phyloP scores from a whole-genome alignment of 2,888 invertebrate species.

The Ectemnius lituratus region DNA sequence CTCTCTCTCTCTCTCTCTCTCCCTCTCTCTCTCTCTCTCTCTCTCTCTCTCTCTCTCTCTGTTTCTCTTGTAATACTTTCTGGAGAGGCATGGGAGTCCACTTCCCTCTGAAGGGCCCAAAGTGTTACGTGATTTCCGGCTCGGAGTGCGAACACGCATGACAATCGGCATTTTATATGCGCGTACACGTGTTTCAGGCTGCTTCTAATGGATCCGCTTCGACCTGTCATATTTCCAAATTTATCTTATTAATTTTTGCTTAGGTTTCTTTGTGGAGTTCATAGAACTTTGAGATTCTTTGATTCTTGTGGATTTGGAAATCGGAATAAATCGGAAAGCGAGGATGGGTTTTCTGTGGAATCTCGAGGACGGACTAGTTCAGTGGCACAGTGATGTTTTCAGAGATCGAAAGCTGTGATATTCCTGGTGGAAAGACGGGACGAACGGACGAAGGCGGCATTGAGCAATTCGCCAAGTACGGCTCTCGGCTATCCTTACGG shows the following conservation, averaged over 20 bases:
- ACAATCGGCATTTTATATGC: constrained; percentile 53
- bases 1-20: no score
- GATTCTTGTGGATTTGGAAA: no score
- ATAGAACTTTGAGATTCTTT: no score
- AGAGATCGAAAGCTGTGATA: constrained; percentile 51
- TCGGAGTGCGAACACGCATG: constrained; percentile 53
- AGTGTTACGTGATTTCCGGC: constrained; percentile 62
- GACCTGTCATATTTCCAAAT: no score
- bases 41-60: no score
- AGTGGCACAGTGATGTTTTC: constrained; percentile 16
- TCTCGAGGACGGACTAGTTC: no score
- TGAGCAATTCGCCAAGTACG: constrained; percentile 74
- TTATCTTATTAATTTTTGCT: no score
- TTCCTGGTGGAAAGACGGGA: constrained; percentile 45
- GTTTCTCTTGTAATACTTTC: constrained; percentile 37
- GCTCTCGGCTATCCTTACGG: constrained; percentile 50
- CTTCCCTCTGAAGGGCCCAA: constrained; percentile 53
- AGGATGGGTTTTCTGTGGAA: no score
- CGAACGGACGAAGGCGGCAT: constrained; percentile 50
- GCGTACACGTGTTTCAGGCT: constrained; percentile 42
- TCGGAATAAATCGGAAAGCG: no score
- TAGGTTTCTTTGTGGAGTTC: no score
- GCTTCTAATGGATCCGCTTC: constrained; percentile 25
- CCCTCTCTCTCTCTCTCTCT: no score
- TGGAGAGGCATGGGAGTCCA: constrained; percentile 30